Conservation (phyloP, 2,888 invertebrate species). For the Drosophila formosana region DNA sequence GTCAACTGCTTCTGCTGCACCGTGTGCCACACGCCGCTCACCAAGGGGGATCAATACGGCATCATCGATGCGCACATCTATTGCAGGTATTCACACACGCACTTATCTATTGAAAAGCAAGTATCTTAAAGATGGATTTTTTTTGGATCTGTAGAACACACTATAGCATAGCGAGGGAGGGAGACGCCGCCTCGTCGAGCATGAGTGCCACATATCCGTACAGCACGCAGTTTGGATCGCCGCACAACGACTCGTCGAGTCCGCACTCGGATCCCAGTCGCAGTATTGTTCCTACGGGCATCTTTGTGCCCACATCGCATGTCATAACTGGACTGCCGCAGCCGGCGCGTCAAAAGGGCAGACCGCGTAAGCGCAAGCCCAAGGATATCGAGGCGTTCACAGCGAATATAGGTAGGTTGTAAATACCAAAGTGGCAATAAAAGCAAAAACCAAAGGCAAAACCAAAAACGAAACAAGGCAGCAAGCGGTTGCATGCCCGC, state of each 20-base stretch:
- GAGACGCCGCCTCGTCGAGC: constrained; percentile 82
- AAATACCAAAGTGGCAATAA: constrained; percentile 61
- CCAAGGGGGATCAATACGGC: constrained; percentile 97
- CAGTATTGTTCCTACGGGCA: constrained; percentile 85
- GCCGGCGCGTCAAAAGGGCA: constrained; percentile 94
- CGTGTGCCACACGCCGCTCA: constrained; percentile 93
- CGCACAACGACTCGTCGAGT: constrained; percentile 85
- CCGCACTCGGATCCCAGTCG: constrained; percentile 85
- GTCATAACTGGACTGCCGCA: constrained; percentile 87
- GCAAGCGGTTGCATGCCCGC: constrained; percentile 3
- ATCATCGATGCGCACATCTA: constrained; percentile 95
- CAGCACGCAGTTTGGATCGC: constrained; percentile 86
- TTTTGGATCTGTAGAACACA: constrained; percentile 77
- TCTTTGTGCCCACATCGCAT: constrained; percentile 86
- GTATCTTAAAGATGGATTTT: background rate
- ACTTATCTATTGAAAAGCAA: background rate
- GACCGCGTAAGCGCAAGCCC: constrained; percentile 96
- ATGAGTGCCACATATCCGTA: constrained; percentile 86
- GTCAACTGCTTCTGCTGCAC: constrained; percentile 97
- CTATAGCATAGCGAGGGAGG: constrained; percentile 84
- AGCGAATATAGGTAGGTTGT: constrained; percentile 91
- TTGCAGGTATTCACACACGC: constrained; percentile 87
- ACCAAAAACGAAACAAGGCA: too few species aligned
- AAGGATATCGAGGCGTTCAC: constrained; percentile 95
- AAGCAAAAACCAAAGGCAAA: constrained; percentile 12